These are phyloP conservation scores for Montipora foliosa DNA, from an alignment of 64 coral and sea anemone species.

Conservation along the genomic window DNA sequence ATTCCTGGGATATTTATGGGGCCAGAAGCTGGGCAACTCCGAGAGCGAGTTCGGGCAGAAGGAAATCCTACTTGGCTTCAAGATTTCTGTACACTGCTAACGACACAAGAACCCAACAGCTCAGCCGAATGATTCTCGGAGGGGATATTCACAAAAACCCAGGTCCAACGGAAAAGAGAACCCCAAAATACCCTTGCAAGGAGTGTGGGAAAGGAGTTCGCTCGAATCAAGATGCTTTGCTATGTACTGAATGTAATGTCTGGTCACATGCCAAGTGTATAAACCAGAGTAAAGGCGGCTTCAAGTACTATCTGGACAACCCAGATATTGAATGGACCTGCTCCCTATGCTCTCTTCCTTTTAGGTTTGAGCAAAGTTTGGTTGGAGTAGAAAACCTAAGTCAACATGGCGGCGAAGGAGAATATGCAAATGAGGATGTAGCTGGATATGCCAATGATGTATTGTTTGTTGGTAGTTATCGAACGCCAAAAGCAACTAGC, in stretches of 20 bases:
- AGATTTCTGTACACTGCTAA: background rate
- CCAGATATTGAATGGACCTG: conserved; percentile 1
- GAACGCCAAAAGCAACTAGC: no score
- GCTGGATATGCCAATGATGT: no score
- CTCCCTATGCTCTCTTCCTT: background rate
- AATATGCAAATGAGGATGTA: no score
- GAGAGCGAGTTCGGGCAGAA: no score
- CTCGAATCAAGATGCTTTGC: background rate
- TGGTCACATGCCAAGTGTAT: conserved; percentile 60
- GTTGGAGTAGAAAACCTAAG: no score
- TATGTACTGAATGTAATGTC: conserved; percentile 35
- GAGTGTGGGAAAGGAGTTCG: conserved; percentile 52
- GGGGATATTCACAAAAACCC: conserved; percentile 56
- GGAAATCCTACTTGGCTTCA: background rate
- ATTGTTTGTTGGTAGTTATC: no score
- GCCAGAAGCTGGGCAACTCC: no score
- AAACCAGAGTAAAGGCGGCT: background rate
- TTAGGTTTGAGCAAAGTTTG: background rate
- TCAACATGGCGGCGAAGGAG: no score
- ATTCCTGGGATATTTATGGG: no score
- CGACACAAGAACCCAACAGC: conserved; percentile 35
- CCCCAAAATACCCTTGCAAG: conserved; percentile 46
- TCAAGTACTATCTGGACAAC: conserved; percentile 32
- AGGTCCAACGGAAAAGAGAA: conserved; percentile 21
- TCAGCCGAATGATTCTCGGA: conserved; percentile 8